phyloP scores from a whole-genome alignment of 2,113 vertebrate species.

The Serinus canaria region DNA sequence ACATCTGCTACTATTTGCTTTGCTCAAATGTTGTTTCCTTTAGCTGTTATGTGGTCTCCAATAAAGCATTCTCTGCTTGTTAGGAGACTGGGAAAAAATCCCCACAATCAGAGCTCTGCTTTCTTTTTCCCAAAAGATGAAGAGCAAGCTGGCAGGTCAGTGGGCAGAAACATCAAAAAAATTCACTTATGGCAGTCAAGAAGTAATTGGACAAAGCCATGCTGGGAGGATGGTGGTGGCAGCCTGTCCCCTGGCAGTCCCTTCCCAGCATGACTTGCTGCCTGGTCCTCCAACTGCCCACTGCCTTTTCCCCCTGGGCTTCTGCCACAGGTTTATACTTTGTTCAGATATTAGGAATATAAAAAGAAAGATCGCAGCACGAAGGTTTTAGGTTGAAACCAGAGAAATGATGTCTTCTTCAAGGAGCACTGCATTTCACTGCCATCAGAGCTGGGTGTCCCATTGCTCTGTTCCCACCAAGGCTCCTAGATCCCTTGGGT shows the following conservation, averaged over 20 bases:
- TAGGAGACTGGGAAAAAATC: not conserved
- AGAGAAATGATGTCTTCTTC: not conserved
- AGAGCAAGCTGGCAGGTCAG: not conserved
- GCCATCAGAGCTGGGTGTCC: not conserved
- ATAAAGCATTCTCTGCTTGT: not conserved
- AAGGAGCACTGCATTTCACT: not conserved
- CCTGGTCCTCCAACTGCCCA: not conserved
- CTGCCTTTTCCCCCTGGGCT: not conserved
- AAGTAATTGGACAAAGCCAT: not conserved
- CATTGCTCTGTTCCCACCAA: accelerated
- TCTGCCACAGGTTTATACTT: not conserved
- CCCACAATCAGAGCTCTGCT: not conserved
- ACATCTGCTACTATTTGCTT: not conserved
- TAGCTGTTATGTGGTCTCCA: not conserved
- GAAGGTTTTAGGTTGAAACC: not conserved
- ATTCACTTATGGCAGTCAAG: not conserved
- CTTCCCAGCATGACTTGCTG: not conserved
- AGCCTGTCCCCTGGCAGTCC: not conserved
- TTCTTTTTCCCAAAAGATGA: not conserved
- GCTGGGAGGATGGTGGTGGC: not conserved
- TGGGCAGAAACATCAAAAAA: not conserved
- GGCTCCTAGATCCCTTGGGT: not conserved
- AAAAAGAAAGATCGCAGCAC: not conserved
- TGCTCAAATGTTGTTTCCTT: not conserved
- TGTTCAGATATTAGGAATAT: not conserved